Percentiles rank a stretch among this genome's conserved stretches.
These are phyloP conservation scores for Brachionus rotundiformis DNA, from an alignment of 1,140 invertebrate genomes.

Conservation along the genomic window DNA sequence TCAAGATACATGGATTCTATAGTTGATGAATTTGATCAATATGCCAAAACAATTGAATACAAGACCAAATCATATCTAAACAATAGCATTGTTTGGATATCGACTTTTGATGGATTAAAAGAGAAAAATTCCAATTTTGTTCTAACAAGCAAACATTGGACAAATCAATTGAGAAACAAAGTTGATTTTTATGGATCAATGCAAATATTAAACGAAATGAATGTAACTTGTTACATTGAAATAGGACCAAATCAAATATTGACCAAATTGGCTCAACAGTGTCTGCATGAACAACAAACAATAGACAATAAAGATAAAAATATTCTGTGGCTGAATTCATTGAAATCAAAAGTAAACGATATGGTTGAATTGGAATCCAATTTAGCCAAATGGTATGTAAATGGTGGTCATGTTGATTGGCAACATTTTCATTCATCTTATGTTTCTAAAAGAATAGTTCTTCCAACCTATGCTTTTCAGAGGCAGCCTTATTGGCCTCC, in stretches of 20 bases:
- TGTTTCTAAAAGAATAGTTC: neutral
- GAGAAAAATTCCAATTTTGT: neutral
- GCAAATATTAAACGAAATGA: conserved; percentile 1
- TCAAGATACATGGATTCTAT: neutral
- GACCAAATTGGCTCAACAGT: neutral
- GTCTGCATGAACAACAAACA: neutral
- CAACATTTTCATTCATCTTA: neutral
- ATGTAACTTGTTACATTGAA: neutral
- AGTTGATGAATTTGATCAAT: neutral
- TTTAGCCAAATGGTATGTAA: neutral
- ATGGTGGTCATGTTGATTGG: conserved; percentile 17
- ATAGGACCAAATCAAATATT: neutral
- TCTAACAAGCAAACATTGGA: neutral
- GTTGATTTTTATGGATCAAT: neutral
- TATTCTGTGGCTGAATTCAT: neutral
- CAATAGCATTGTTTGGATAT: neutral
- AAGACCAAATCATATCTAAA: neutral
- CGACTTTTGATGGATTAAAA: neutral
- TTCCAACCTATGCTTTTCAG: neutral
- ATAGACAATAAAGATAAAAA: neutral
- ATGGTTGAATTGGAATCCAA: neutral
- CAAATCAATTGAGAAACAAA: neutral
- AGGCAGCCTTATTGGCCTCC: neutral
- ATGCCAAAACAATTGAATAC: neutral
- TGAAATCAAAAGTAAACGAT: neutral